Percentiles rank a stretch among this genome's conserved stretches.
Conservation (phyloP, 1,140 invertebrate genomes). For the Bombus consobrinus region DNA sequence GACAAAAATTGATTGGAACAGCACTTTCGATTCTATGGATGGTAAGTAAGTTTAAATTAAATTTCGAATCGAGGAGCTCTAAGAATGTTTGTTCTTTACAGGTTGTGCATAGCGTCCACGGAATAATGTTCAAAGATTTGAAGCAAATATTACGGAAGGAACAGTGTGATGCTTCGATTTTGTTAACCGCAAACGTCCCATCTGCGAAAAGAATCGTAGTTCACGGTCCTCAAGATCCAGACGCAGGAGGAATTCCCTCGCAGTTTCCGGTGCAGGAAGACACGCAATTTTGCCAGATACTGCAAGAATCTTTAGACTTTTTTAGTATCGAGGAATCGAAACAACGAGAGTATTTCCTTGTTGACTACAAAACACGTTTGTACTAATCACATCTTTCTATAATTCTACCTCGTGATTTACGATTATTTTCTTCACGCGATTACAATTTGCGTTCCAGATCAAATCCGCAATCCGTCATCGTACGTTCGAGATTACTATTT, state of each 20-base stretch:
- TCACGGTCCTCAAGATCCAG: conserved; percentile 94
- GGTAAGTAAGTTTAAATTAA: conserved; percentile 83
- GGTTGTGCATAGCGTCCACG: conserved; percentile 98
- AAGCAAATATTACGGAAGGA: conserved; percentile 99
- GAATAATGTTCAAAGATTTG: conserved; percentile 99
- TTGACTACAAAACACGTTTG: conserved; percentile 99
- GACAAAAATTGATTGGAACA: conserved; percentile 95
- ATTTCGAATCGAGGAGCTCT: not conserved
- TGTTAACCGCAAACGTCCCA: conserved; percentile 99
- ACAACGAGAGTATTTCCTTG: conserved; percentile 95
- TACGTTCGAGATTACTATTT: conserved; percentile 99
- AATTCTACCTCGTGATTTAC: not conserved
- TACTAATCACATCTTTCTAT: conserved; percentile 59
- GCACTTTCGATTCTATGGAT: conserved; percentile 98
- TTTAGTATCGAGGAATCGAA: conserved; percentile 97
- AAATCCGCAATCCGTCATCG: conserved; percentile 96
- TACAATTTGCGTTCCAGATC: conserved; percentile 86
- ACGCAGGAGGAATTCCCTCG: conserved; percentile 97
- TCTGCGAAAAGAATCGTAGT: conserved; percentile 99
- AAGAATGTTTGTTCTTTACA: conserved; percentile 72
- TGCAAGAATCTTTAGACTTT: conserved; percentile 98
- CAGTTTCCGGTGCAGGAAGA: conserved; percentile 99
- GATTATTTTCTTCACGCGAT: not conserved
- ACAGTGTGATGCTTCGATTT: conserved; percentile 98
- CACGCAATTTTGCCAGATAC: conserved; percentile 97